Percentiles rank a stretch among this genome's conserved stretches.
phyloP scores from a whole-genome alignment of 1,140 invertebrate genomes.

The Schlechtendalia chinensis region DNA sequence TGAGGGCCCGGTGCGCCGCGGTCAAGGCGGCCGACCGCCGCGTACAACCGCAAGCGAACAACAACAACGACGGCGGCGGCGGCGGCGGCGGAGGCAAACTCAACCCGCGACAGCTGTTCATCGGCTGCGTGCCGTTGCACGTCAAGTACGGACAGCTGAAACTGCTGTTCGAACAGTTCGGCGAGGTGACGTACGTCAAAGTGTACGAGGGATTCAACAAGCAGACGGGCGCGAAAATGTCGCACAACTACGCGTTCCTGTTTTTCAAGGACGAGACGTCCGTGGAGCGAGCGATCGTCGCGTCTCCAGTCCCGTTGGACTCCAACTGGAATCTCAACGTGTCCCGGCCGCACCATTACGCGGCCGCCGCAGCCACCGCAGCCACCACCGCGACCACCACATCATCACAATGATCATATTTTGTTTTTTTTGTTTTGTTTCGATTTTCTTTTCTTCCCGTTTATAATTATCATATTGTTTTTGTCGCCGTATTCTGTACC shows the following conservation, averaged over 20 bases:
- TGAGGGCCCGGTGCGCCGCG: background rate
- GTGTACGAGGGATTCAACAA: slow-evolving; percentile 36
- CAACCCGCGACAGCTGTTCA: slow-evolving; percentile 33
- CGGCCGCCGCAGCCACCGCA: background rate
- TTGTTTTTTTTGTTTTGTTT: no score
- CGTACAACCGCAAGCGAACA: background rate
- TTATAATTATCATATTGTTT: no score
- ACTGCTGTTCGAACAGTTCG: slow-evolving; percentile 1
- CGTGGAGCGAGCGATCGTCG: background rate
- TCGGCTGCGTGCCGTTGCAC: slow-evolving; percentile 39
- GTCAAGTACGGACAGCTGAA: slow-evolving; percentile 38
- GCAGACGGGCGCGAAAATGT: background rate
- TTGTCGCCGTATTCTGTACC: no score
- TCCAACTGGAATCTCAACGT: slow-evolving; percentile 35
- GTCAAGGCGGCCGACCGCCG: background rate
- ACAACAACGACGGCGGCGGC: no score
- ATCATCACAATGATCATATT: no score
- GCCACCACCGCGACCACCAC: no score
- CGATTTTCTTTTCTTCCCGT: no score
- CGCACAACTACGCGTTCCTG: slow-evolving; percentile 37
- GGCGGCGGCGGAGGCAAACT: background rate
- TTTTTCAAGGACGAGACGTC: slow-evolving; percentile 16
- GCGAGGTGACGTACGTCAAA: slow-evolving; percentile 24
- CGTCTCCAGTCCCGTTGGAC: slow-evolving; percentile 1
- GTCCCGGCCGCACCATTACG: background rate